Base-by-base conservation (phyloP, 2,797 vertebrate genomes). In the Diceros bicornis region DNA sequence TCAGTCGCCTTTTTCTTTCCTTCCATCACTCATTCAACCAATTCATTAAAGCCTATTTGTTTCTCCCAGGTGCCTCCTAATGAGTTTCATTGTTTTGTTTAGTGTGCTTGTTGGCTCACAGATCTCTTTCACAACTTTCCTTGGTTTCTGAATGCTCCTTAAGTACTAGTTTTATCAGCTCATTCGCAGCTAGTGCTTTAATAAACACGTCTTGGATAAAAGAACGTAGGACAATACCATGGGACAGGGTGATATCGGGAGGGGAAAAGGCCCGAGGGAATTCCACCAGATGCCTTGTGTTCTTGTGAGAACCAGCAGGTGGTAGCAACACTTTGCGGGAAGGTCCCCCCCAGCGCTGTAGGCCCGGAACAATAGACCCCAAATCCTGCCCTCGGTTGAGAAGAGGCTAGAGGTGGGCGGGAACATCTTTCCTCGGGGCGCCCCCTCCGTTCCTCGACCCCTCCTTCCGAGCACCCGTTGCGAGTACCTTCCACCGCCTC, bases 291-390 rank as follows among this genome's bases (percentile, higher is more conserved):
- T 18, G 74, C 82, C 78, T 94, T 94, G 97, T 52, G 89, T 27
- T 98, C 75, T 96, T 85, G 4, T 20, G 72, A 37, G 84, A 59
- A 66, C 97, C 98, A 94, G 97, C 93, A 98, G 98, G 97, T 94
- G 98, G 97, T 89, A 97, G 98, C 96, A 97, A 34, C 93, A 77
- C 81, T 50, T 93, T 91, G 61, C 4, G 32, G 27, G 69, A 96
- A 94, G 64, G 74, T 75, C 85, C 37, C 68, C 23, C 55, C 25
- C 11, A 0, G 92, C 52, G 71, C 47, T 0, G 72, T 0, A 69
- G 74, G 34, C n/a, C 52, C 55, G 0, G 66, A 96, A 98, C 97
- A 98, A 97, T 94, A 89, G 98, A 94, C 94, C 85, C 97, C 85
- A 21, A 17, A 34, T 3, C 66, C 89, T 4, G 57, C n/a, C 64